Evolutionary conservation across 2,113 vertebrate genomes (phyloP), one percentile per base, ranked within the genome.

Genomic region (Dasypus novemcinctus): DNA sequence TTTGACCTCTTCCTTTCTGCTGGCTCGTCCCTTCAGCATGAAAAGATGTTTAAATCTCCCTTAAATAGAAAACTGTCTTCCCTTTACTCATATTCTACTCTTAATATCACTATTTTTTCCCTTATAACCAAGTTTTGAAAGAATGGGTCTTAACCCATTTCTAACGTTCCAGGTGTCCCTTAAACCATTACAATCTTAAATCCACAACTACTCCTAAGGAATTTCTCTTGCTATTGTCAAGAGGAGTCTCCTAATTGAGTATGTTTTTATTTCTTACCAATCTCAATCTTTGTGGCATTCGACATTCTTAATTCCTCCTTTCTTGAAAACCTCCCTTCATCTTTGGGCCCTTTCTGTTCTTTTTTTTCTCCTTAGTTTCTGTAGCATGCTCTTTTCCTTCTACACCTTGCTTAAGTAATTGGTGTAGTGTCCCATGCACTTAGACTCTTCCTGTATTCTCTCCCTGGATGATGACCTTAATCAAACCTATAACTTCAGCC

Each of bases 161-260:
- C n/a, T 75, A 43, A 29, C 5, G 20, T n/a, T 21, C 46, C 13
- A 18, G 71, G 2, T 4, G 21, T n/a, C 5, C 17, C 49, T 41
- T 59, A 57, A 3, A 38, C 54, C 54, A 0, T 36, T 36, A 43
- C 15, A 38, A 15, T 57, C 64, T 43, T 64, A 43, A 71, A 29
- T 7, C n/a, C 4, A 6, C 20, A 2, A 2, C 46, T 68, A 23
- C 8, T 4, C 27, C 20, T 10, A 1, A 54, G 18, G 5, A 20
- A 1, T 43, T 7, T 23, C 21, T 64, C 23, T 25, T n/a, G 76
- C 31, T n/a, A 2, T 5, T 4, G 23, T 33, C 85, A n/a, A 12
- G 71, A 49, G 57, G 76, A 54, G 1, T 23, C 27, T 63, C 57
- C 29, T 52, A 15, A 31, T 4, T 54, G 29, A 27, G 9, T 75